Percentiles rank a stretch among this genome's conserved stretches.
Conservation (phyloP, 2,113 vertebrate genomes). For the Seriola quinqueradiata region DNA sequence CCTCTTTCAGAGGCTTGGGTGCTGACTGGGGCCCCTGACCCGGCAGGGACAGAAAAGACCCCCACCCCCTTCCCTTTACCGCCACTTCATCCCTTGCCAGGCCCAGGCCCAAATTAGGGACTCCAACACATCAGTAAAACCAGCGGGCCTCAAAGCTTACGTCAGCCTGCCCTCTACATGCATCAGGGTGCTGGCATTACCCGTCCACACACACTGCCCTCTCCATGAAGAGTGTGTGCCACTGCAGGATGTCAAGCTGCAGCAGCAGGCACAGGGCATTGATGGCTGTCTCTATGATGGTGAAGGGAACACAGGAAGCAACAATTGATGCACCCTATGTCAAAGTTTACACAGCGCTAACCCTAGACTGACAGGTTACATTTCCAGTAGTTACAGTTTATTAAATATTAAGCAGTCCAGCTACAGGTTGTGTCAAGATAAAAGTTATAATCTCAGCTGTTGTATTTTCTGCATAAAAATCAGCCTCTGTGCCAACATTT, state of each 20-base stretch:
- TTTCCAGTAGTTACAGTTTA: not conserved
- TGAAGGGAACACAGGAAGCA: constrained; percentile 37
- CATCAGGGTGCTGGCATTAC: constrained; percentile 58
- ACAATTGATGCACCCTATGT: constrained; percentile 3
- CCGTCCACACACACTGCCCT: constrained; percentile 43
- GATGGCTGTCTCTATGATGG: constrained; percentile 19
- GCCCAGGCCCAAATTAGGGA: constrained; percentile 64
- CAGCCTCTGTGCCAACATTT: not conserved
- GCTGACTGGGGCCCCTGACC: constrained; percentile 74
- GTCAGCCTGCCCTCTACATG: constrained; percentile 64
- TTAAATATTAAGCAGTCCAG: not conserved
- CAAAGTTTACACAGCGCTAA: constrained; percentile 20
- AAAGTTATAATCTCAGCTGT: not conserved
- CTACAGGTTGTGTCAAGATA: constrained; percentile 4
- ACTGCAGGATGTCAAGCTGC: constrained; percentile 53
- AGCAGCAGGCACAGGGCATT: constrained; percentile 27
- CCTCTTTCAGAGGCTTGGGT: constrained; percentile 74
- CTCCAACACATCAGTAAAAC: constrained; percentile 63
- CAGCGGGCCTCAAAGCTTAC: constrained; percentile 61
- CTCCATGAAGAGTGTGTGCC: constrained; percentile 20
- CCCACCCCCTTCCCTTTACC: constrained; percentile 25
- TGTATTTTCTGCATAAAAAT: not conserved
- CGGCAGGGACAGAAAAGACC: constrained; percentile 62
- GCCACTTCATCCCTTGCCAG: constrained; percentile 56
- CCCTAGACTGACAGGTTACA: constrained; percentile 2